Percentiles rank a stretch among this genome's conserved stretches.
Conservation (phyloP, 2,888 invertebrate species). For the Dynastes tityus region DNA sequence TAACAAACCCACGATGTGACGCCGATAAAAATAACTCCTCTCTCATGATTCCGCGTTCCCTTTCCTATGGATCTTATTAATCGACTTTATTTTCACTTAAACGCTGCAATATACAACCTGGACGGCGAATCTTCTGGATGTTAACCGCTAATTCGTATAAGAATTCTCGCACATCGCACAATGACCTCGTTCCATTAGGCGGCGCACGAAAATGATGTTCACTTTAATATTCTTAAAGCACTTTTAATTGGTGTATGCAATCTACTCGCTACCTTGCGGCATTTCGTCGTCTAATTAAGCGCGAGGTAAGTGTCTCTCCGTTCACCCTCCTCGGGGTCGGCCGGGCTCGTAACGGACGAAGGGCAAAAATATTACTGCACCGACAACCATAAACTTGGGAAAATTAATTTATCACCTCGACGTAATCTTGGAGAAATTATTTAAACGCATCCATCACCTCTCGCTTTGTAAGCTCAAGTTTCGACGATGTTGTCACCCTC, state of each 20-base stretch:
- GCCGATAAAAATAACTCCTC: constrained; percentile 20
- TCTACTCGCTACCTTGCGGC: constrained; percentile 31
- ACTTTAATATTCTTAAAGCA: constrained; percentile 42
- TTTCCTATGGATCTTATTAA: background rate
- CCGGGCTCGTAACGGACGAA: background rate
- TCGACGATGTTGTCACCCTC: background rate
- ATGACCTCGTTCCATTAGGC: constrained; percentile 26
- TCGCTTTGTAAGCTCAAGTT: constrained; percentile 15
- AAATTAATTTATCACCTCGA: constrained; percentile 38
- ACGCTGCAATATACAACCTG: background rate
- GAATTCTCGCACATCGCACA: background rate
- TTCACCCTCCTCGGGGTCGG: background rate
- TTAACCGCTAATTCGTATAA: background rate
- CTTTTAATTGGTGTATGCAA: constrained; percentile 37
- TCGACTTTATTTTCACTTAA: constrained; percentile 8
- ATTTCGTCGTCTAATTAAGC: constrained; percentile 38
- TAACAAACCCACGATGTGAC: constrained; percentile 3
- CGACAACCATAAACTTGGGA: constrained; percentile 37
- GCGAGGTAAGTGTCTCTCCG: constrained; percentile 13
- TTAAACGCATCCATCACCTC: constrained; percentile 40
- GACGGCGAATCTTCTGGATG: background rate
- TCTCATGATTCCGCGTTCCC: constrained; percentile 3
- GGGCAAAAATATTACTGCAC: constrained; percentile 35
- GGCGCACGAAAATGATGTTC: constrained; percentile 24
- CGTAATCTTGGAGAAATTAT: constrained; percentile 42